A percentile compares a stretch with the other conserved stretches of the same genome.
phyloP scores from a whole-genome alignment of 2,113 vertebrate genomes.

The Butorides virescens region DNA sequence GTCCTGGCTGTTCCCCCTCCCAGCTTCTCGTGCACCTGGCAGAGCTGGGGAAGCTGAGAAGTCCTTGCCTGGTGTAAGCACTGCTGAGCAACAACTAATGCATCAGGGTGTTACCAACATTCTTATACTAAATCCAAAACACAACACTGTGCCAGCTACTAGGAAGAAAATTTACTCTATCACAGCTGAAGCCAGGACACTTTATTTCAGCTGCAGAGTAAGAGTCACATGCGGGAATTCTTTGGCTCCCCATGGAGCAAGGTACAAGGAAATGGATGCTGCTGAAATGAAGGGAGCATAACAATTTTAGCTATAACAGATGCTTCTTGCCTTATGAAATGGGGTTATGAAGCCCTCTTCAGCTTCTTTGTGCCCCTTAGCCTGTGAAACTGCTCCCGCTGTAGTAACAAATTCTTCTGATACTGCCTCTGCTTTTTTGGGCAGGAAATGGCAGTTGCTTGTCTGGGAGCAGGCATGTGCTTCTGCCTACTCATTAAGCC shows the following conservation, averaged over 20 bases:
- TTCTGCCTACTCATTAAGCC: not conserved
- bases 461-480: not conserved
- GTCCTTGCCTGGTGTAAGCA: too few species aligned
- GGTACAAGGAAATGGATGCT: not conserved
- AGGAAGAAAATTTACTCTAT: too few species aligned
- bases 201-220: not conserved
- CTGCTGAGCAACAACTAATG: too few species aligned
- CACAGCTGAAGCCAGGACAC: too few species aligned
- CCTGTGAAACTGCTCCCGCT: not conserved
- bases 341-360: not conserved
- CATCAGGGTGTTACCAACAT: too few species aligned
- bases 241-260: not conserved
- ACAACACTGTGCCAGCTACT: too few species aligned
- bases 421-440: too few species aligned
- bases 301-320: not conserved
- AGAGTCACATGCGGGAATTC: fast-evolving
- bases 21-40: too few species aligned
- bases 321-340: not conserved
- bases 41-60: too few species aligned
- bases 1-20: too few species aligned
- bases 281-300: not conserved
- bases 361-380: not conserved
- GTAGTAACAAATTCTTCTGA: not conserved
- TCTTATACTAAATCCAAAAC: too few species aligned
- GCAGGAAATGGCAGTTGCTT: not conserved